Base-by-base conservation (phyloP, 2,113 vertebrate species). In the Tamias sibiricus region DNA sequence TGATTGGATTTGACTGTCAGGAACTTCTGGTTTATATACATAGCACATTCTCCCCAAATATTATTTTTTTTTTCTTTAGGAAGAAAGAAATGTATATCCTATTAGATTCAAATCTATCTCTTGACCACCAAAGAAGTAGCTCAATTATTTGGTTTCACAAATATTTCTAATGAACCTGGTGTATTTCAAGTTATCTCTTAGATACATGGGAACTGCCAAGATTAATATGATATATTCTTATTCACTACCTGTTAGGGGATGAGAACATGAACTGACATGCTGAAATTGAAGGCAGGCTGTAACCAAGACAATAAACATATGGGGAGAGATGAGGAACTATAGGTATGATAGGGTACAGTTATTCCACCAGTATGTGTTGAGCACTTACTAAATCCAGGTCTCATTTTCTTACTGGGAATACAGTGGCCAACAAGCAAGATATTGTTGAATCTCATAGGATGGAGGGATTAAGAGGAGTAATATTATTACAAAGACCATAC, bases 91-190 rank as follows among this genome's bases (percentile, higher is more conserved):
- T 8, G 4, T 76, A 6, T 44, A 49, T n/a, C 10, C 81, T 77
- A 44, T 24, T 90, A 17, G 4, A 26, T 84, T 44, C 6, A 71
- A 16, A 77, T 49, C 30, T 93, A 85, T 64, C 13, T 64, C 91
- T 76, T 88, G 49, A 47, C 26, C 19, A 44, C 68, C 40, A 76
- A 86, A 90, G 28, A 37, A 83, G 12, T 52, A 37, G 74, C 35
- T 72, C n/a, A 28, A 72, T 62, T 94, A 17, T 95, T 94, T 17
- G 84, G 14, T 88, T 79, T 93, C 26, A 66, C 26, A 92, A 71
- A 66, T 10, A 16, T 80, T 87, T 80, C 42, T 66, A 69, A 66
- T 62, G 37, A 86, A 64, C 5, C 20, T 82, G 26, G 11, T 40
- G 3, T 87, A 26, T 49, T 75, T 95, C 66, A 77, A 79, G 17